Base-by-base conservation (phyloP, 2,797 vertebrate species). In the Enteromius thamalakanensis region DNA sequence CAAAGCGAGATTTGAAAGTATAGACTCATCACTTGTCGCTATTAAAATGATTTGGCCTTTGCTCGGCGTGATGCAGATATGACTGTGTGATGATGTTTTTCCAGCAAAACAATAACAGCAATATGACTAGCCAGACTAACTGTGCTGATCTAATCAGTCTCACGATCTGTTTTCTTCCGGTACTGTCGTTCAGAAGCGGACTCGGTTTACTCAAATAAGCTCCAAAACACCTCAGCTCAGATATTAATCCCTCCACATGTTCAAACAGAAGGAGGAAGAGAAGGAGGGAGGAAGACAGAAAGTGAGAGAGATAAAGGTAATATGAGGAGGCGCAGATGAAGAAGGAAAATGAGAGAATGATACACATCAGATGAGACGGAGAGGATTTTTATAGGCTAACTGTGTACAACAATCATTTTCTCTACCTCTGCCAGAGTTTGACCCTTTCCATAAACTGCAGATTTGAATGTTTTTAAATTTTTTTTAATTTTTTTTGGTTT, bases 231-330 rank as follows among this genome's bases (percentile, higher is more conserved):
- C 81, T 83, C 74, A 40, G 23, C 74, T 77, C 47, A 76, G 81
- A 68, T 83, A 77, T 83, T 77, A 83, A 76, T 83, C 64, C 64
- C 37, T 76, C 81, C 62, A 77, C 65, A 79, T 82, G 84, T 51
- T 81, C 79, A 82, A 72, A 69, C 72, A 84, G 60, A 42, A 69
- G 65, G 65, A 68, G 83, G 62, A 26, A 34, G 53, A 71, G 32
- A 40, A 53, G 70, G 37, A 45, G n/a, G 40, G 32, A 42, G 70
- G 60, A 62, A 58, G 64, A 58, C 14, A 34, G 60, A 74, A 29
- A 88, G 89, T 85, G 62, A 89, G 72, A 88, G 76, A 86, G 85
- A 85, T 64, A 87, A 86, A 90, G 88, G 40, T 84, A 79, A 80
- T 76, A 58, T 45, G 77, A 76, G 64, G 42, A 42, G 42, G 1